phyloP scores from a whole-genome alignment of 2,113 vertebrate genomes.

The Oreochromis tanganicae region DNA sequence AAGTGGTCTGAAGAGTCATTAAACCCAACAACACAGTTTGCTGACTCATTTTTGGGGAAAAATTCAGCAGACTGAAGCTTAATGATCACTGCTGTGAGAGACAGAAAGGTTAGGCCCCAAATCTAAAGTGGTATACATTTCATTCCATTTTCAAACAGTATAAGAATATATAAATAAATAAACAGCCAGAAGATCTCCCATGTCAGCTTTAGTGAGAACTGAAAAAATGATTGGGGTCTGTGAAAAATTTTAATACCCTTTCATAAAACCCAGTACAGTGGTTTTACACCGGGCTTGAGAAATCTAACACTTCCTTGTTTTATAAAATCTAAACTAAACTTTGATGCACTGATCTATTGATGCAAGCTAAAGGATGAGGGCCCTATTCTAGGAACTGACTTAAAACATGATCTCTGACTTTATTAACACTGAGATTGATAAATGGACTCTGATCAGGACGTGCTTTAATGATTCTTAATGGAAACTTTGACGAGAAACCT shows the following conservation, averaged over 20 bases:
- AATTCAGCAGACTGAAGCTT: neutral
- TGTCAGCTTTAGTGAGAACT: neutral
- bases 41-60: neutral
- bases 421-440: neutral
- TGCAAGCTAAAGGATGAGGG: fast-evolving
- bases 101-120: neutral
- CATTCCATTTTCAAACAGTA: neutral
- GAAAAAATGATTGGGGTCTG: neutral
- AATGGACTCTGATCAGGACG: neutral
- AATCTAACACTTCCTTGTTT: neutral
- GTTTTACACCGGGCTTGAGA: neutral
- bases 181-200: neutral
- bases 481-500: neutral
- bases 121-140: neutral
- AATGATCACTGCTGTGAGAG: neutral
- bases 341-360: neutral
- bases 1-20: neutral
- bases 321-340: neutral
- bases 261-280: neutral
- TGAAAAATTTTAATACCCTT: neutral
- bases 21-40: neutral
- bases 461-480: neutral
- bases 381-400: neutral
- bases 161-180: neutral
- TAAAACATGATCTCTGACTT: neutral